A percentile compares a stretch with the other conserved stretches of the same genome.
Conservation (phyloP, 92 coral and sea anemone species). For the Nematostella vectensis region DNA sequence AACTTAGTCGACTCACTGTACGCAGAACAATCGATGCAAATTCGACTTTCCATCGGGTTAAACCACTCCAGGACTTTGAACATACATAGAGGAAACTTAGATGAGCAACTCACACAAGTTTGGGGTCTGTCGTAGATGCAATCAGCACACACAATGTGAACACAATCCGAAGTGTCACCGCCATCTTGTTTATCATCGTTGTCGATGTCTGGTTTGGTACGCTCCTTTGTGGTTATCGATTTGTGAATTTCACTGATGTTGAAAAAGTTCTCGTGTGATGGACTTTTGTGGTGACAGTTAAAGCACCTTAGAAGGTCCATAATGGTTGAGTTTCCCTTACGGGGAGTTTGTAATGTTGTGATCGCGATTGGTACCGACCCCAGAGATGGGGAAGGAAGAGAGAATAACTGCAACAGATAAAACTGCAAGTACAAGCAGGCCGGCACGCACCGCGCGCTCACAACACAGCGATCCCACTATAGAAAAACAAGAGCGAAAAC, state of each 20-base stretch:
- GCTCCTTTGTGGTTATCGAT: conserved; percentile 32
- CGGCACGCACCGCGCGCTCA: conserved; percentile 1
- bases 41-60: conserved; percentile 53
- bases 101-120: conserved; percentile 60
- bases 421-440: neutral
- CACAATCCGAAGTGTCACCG: conserved; percentile 43
- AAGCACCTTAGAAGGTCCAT: conserved; percentile 90
- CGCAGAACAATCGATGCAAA: conserved; percentile 87
- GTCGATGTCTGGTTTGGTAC: conserved; percentile 35
- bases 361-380: neutral
- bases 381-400: neutral
- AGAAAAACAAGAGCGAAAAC: too few species aligned
- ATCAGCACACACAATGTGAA: conserved; percentile 76
- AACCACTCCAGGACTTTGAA: conserved; percentile 96
- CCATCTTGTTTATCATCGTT: conserved; percentile 35
- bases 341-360: neutral
- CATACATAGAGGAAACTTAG: conserved; percentile 83
- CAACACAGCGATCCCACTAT: too few species aligned
- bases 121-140: conserved; percentile 95
- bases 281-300: conserved; percentile 79
- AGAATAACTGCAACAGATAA: neutral
- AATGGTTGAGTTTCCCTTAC: neutral
- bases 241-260: conserved; percentile 70
- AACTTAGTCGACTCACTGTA: conserved; percentile 57
- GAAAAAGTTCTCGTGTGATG: conserved; percentile 75